A percentile compares a stretch with the other conserved stretches of the same genome.
phyloP scores from a whole-genome alignment of 2,888 invertebrate genomes.

The Rambutsinella grinnellia region DNA sequence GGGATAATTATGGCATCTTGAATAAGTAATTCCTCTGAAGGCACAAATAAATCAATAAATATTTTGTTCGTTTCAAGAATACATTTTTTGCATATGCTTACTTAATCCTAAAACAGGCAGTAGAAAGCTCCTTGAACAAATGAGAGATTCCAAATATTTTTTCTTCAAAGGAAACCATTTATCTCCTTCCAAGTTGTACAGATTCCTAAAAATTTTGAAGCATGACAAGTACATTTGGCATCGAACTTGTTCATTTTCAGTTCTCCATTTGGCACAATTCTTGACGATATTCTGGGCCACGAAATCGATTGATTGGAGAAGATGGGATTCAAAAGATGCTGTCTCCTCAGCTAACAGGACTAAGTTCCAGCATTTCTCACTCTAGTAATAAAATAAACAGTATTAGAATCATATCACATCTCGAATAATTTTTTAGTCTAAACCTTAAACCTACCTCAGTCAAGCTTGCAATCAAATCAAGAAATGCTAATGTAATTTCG shows the following conservation, averaged over 20 bases:
- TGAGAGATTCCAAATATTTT: slow-evolving; percentile 31
- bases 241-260: slow-evolving; percentile 35
- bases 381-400: slow-evolving; percentile 4
- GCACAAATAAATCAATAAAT: not conserved
- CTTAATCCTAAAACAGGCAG: slow-evolving; percentile 47
- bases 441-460: slow-evolving; percentile 28
- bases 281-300: slow-evolving; percentile 59
- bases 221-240: slow-evolving; percentile 51
- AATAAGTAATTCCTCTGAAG: slow-evolving; percentile 44
- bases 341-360: too few relatives aligned
- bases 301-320: slow-evolving; percentile 33
- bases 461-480: too few relatives aligned
- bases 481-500: slow-evolving; percentile 53
- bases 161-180: slow-evolving; percentile 44
- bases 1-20: slow-evolving; percentile 55
- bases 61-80: not conserved
- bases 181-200: slow-evolving; percentile 28
- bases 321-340: slow-evolving; percentile 24
- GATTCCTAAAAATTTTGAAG: slow-evolving; percentile 45
- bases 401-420: too few relatives aligned
- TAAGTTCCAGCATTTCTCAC: slow-evolving; percentile 32
- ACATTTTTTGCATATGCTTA: slow-evolving; percentile 21
- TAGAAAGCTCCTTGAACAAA: slow-evolving; percentile 54
- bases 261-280: slow-evolving; percentile 56
- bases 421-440: too few relatives aligned